A percentile compares a stretch with the other conserved stretches of the same genome.
phyloP scores from a whole-genome alignment of 2,888 invertebrate genomes.

The Deilephila porcellus region DNA sequence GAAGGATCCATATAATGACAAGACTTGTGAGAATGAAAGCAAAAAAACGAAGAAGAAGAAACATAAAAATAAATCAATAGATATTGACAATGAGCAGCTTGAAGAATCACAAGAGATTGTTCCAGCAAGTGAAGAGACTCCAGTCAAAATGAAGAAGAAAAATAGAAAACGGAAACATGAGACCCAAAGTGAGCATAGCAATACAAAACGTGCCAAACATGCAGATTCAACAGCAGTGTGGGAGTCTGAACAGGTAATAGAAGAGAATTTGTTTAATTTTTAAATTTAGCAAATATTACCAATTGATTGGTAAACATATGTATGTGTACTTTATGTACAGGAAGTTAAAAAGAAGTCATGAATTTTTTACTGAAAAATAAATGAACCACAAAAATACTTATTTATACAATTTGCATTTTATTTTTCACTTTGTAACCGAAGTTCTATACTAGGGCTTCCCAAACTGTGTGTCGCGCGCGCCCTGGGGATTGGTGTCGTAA shows the following conservation, averaged over 20 bases:
- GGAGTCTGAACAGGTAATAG: conserved; percentile 74
- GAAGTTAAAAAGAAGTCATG: background rate
- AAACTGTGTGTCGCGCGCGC: too few species aligned
- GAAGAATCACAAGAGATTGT: conserved; percentile 25
- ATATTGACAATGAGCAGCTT: conserved; percentile 20
- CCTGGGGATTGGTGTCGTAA: too few species aligned
- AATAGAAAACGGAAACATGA: conserved; percentile 56
- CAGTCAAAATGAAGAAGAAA: conserved; percentile 41
- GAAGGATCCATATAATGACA: background rate
- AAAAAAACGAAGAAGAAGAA: conserved; percentile 23
- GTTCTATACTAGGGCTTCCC: too few species aligned
- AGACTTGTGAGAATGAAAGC: background rate
- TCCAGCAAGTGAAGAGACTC: conserved; percentile 32
- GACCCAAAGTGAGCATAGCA: conserved; percentile 43
- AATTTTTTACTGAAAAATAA: conserved; percentile 5
- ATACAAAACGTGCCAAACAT: conserved; percentile 54
- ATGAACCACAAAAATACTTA: background rate
- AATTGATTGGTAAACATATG: conserved; percentile 20
- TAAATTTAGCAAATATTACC: conserved; percentile 40
- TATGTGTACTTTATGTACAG: conserved; percentile 28
- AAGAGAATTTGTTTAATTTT: conserved; percentile 73
- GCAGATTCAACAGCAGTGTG: conserved; percentile 61
- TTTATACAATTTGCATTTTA: background rate
- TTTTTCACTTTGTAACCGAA: too few species aligned
- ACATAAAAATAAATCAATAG: background rate